Evolutionary conservation across 2,113 vertebrate species (phyloP), one percentile per base, ranked within the genome.

Genomic region (Sminthopsis crassicaudata): DNA sequence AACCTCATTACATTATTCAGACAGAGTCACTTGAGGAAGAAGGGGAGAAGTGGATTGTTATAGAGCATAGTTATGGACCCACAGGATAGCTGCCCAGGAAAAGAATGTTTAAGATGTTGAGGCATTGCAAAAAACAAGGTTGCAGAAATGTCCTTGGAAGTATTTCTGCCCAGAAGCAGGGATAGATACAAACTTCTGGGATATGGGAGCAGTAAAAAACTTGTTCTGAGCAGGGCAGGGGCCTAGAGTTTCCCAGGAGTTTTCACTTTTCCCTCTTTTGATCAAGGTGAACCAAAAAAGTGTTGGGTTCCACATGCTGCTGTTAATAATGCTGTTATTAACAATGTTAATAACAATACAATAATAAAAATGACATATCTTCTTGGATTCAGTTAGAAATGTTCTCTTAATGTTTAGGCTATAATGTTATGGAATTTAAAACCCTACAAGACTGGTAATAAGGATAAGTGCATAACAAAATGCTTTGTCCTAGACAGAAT

Each of bases 401-500:
- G 10, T 36, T 42, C 6, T n/a, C 16, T 42, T 84, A 5, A 84
- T 84, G 36, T 42, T 84, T 22, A 84, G 14, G 36, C 67, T 84
- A 84, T n/a, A 42, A 19, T 42, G 19, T 42, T 84, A 22, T 84
- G 67, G 19, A 84, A 42, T 42, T n/a, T 84, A 8, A 84, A 76
- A 22, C 0, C 5, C 30, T 76, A 8, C 1, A 42, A 42, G 36
- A n/a, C 4, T 22, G 5, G 1, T 2, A 1, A 76, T n/a, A 42
- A 12, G n/a, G 36, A 76, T 7, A 16, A 12, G 12, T 67, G 27
- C 1, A n/a, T n/a, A 19, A 16, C 16, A 42, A 1, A 76, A n/a
- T 8, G 19, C 36, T 84, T 42, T 84, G 6, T 84, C 67, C 19
- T 84, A 8, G 5, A 6, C 22, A 8, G 67, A 84, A 23, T 4